These are phyloP conservation scores for Sebastolobus alascanus DNA, from an alignment of 2,797 vertebrate genomes.

Conservation along the genomic window DNA sequence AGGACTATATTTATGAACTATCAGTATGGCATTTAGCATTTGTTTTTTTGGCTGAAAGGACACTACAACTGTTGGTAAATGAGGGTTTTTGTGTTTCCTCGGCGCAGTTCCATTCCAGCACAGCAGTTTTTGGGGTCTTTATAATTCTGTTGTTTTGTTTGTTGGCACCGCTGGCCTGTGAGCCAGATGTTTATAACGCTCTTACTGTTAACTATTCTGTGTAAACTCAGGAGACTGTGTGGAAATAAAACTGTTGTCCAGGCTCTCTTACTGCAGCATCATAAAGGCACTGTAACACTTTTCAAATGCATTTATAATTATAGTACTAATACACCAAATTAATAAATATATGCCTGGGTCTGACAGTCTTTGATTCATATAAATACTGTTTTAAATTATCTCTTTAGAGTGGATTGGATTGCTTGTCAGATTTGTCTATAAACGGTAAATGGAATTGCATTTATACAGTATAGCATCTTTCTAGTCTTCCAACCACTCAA, in stretches of 20 bases:
- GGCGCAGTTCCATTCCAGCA: slow-evolving; percentile 49
- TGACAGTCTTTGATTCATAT: slow-evolving; percentile 36
- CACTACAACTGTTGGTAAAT: slow-evolving; percentile 51
- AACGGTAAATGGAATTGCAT: too few relatives aligned
- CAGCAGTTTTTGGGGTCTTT: slow-evolving; percentile 57
- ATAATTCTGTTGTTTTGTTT: slow-evolving; percentile 70
- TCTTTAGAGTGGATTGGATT: slow-evolving; percentile 12
- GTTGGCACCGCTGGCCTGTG: slow-evolving; percentile 63
- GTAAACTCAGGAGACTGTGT: slow-evolving; percentile 71
- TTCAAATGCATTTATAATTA: slow-evolving; percentile 62
- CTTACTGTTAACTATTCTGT: slow-evolving; percentile 63
- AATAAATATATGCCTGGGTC: slow-evolving; percentile 59
- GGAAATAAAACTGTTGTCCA: slow-evolving; percentile 54
- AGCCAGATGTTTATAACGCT: slow-evolving; percentile 78
- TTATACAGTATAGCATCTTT: too few relatives aligned
- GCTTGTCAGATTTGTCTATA: slow-evolving; percentile 8
- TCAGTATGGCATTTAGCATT: slow-evolving; percentile 59
- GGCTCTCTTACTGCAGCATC: slow-evolving; percentile 54
- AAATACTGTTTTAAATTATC: slow-evolving; percentile 24
- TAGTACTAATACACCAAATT: slow-evolving; percentile 60
- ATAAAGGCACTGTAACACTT: slow-evolving; percentile 46
- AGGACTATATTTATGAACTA: slow-evolving; percentile 84
- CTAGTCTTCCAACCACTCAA: too few relatives aligned
- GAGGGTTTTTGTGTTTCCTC: slow-evolving; percentile 55
- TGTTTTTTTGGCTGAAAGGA: slow-evolving; percentile 48